Percentiles rank a stretch among this genome's conserved stretches.
phyloP scores from a whole-genome alignment of 2,797 vertebrate species.

The Sebastes goodei region DNA sequence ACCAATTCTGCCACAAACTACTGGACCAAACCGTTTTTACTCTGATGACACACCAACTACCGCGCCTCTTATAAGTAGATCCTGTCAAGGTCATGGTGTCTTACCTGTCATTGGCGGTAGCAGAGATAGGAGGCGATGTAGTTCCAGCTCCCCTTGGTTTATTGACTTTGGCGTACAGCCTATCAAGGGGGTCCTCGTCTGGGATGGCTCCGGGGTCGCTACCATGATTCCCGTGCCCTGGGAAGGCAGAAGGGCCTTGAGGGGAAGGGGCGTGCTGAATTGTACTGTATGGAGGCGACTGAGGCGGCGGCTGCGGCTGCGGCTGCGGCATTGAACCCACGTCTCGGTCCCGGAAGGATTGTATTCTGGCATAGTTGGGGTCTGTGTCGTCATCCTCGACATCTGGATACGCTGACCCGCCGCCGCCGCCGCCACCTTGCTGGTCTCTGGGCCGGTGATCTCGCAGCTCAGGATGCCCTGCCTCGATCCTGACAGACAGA shows the following conservation, averaged over 20 bases:
- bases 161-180: constrained; percentile 96
- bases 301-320: constrained; percentile 63
- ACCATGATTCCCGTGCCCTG: constrained; percentile 72
- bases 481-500: constrained; percentile 86
- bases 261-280: constrained; percentile 83
- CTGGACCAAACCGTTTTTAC: background rate
- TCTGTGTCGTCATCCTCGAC: constrained; percentile 94
- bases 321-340: constrained; percentile 52
- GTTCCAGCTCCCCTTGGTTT: constrained; percentile 85
- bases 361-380: constrained; percentile 95
- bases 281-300: constrained; percentile 77
- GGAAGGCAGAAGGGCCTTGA: constrained; percentile 76
- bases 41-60: background rate
- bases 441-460: constrained; percentile 82
- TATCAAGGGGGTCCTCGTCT: constrained; percentile 88
- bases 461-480: constrained; percentile 90
- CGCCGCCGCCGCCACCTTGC: constrained; percentile 43
- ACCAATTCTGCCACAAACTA: background rate
- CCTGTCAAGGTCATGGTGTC: background rate
- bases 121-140: constrained; percentile 72
- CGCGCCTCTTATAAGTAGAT: background rate
- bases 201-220: constrained; percentile 71
- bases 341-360: constrained; percentile 87
- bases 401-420: constrained; percentile 72
- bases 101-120: constrained; percentile 88